Conservation (phyloP, 2,888 invertebrate species). For the Microctonus brassicae region DNA sequence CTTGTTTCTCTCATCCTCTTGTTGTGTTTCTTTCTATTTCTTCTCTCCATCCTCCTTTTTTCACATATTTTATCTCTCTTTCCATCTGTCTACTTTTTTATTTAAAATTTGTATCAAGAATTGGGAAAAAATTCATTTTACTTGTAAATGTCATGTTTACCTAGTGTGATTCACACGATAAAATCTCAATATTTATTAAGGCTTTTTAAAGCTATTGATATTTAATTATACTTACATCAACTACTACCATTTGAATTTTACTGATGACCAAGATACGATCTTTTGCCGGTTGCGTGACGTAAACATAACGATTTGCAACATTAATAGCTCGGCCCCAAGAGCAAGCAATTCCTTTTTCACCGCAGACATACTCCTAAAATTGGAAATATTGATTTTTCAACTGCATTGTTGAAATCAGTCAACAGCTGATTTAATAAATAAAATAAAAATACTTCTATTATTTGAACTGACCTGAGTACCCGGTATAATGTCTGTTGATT, state of each 20-base stretch:
- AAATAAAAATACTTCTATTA: neutral
- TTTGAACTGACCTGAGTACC: slow-evolving; percentile 74
- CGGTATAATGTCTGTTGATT: slow-evolving; percentile 79
- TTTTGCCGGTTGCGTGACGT: slow-evolving; percentile 79
- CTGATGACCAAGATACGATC: slow-evolving; percentile 81
- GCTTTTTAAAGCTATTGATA: neutral
- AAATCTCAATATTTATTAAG: neutral
- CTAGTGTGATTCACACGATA: neutral
- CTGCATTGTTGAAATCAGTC: neutral
- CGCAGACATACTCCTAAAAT: slow-evolving; percentile 77
- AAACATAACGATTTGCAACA: slow-evolving; percentile 80
- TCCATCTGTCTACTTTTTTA: neutral
- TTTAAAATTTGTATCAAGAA: neutral
- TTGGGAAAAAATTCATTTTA: neutral
- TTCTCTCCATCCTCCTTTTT: neutral
- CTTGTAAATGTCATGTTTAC: neutral
- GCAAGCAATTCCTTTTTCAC: slow-evolving; percentile 78
- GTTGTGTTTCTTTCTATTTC: neutral
- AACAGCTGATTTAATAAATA: neutral
- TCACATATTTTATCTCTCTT: neutral
- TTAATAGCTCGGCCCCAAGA: slow-evolving; percentile 81
- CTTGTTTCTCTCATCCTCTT: neutral
- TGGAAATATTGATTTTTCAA: slow-evolving; percentile 17
- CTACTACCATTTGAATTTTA: slow-evolving; percentile 79
- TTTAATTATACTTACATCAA: slow-evolving; percentile 73